Base-by-base conservation (phyloP, 64 coral and sea anemone genomes). In the Porites lutea region DNA sequence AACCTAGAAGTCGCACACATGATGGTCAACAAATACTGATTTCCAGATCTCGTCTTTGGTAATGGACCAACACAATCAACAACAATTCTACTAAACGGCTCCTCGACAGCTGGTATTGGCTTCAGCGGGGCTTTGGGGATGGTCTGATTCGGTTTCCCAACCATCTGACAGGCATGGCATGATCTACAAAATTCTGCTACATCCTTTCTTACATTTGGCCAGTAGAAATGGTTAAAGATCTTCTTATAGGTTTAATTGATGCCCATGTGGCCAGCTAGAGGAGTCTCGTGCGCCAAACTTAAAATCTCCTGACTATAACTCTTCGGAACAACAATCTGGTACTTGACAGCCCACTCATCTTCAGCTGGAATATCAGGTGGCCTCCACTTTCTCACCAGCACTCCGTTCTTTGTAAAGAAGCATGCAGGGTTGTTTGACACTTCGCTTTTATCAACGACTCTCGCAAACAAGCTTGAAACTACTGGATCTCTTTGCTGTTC, bases 261-360 rank as follows among this genome's bases (percentile, higher is more conserved):
- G 0, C 93, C 93, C 43, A 95, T 14, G 65, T 90, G 88, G 11
- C 93, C 93, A 79, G 87, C 69, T 6, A 95, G 15, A 6, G 93
- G 93, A 12, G 58, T 86, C 8, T 93, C 77, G 61, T 88, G 85
- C 13, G 55, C 92, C 13, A 93, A 21, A 21, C 72, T 67, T 2
- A 94, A 48, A 75, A 94, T 94, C 44, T 89, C 87, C 5, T 60
- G 11, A 51, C 44, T 16, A 52, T 86, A 86, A 13, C 55, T 1
- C 23, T 75, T 89, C 4, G 87, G 79, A 5, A 90, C 49, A 4
- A 94, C 87, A 76, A 94, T 70, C 72, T 94, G 93, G 21, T 69
- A 47, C 12, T 89, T 63, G 6, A 94, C 43, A 57, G 74, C 51
- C 92, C 92, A 93, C 70, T 93, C 86, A 63, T 89, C 86, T 3